A percentile compares a stretch with the other conserved stretches of the same genome.
Conservation (phyloP, 2,888 invertebrate species). For the Adelphocoris suturalis region DNA sequence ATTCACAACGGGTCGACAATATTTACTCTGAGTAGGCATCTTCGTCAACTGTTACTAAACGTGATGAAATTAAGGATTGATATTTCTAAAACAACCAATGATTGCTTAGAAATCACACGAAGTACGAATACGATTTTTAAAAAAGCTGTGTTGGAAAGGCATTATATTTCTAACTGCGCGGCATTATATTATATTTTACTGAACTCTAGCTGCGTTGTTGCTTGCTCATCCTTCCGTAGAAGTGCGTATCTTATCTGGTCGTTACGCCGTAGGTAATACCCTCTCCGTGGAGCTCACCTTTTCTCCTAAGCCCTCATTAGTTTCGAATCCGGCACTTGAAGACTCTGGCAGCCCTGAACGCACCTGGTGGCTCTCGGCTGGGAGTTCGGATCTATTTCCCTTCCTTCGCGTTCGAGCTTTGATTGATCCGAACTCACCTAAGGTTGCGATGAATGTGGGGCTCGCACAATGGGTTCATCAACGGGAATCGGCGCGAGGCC, state of each 20-base stretch:
- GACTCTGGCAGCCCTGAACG: neutral
- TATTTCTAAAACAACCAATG: no score
- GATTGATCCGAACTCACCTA: conserved; percentile 34
- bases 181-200: no score
- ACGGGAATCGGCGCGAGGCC: conserved; percentile 46
- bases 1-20: no score
- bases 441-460: neutral
- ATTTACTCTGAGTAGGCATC: no score
- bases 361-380: neutral
- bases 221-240: neutral
- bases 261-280: neutral
- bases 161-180: no score
- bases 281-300: neutral
- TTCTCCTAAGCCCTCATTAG: conserved; percentile 29
- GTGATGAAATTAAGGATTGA: no score
- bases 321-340: conserved; percentile 32
- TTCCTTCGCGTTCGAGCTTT: neutral
- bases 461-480: conserved; percentile 57
- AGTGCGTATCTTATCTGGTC: conserved; percentile 11
- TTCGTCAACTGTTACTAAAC: no score
- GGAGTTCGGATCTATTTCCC: no score
- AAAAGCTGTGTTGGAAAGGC: no score
- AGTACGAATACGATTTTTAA: no score
- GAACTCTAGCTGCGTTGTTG: no score
- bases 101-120: no score